Base-by-base conservation (phyloP, 2,797 vertebrate species). In the Agapornis canus region DNA sequence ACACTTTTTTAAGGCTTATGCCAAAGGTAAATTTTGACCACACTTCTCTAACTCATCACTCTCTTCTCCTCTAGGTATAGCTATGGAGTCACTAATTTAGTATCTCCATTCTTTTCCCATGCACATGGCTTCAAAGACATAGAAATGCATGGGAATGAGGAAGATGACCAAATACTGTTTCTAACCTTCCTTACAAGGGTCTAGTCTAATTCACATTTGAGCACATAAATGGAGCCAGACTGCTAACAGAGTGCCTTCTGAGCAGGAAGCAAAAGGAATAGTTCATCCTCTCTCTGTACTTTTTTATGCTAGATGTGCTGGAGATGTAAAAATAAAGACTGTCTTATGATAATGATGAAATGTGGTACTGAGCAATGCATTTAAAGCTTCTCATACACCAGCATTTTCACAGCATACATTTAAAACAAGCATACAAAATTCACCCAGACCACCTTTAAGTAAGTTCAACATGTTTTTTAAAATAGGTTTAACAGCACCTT, bases 361-460 rank as follows among this genome's bases (percentile, higher is more conserved):
- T 89, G 86, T 82, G 48, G 47, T 85, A 72, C 88, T 0, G n/a
- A 96, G 92, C 92, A 57, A 90, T 95, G 90, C 79, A 95, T 54
- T 77, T 87, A 51, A 96, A 96, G 95, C 96, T 82, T 94, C 40
- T 90, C 92, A 96, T 94, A 78, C 71, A 92, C 61, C 61, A 72
- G 88, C 92, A 94, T 69, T 95, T 94, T 90, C 56, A 95, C 31
- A 95, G 72, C 60, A 75, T 43, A 84, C 79, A 54, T 85, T 82
- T 73, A 82, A 64, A 96, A 95, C 52, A 96, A 95, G 88, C 59
- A 86, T 8, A 90, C 40, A 72, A 27, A 81, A 90, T 52, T 68
- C 82, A 94, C 51, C 63, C 48, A 83, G 84, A 89, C n/a, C 35
- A 59, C 64, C 51, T 64, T 29, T 89, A 27, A 31, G 40, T 57